Percentiles rank a stretch among this genome's conserved stretches.
These are phyloP conservation scores for Phytoseiulus persimilis DNA, from an alignment of 2,888 invertebrate species.

Conservation along the genomic window DNA sequence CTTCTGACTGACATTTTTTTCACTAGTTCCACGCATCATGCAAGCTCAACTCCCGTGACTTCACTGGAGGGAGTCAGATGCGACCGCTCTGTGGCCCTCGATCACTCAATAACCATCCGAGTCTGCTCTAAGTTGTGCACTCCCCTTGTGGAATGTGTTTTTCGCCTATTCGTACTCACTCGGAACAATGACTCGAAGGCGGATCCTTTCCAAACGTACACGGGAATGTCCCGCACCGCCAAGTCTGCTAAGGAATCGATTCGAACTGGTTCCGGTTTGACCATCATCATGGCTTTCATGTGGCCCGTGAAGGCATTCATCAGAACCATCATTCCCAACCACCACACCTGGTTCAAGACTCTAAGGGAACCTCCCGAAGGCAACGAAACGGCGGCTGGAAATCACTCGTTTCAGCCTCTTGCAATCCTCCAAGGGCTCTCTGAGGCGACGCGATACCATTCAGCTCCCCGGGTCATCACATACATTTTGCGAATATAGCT, in stretches of 20 bases:
- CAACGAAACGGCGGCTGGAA: not conserved
- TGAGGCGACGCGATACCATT: too few relatives aligned
- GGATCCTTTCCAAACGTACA: slow-evolving; percentile 6
- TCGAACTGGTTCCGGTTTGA: slow-evolving; percentile 6
- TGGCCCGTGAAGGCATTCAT: slow-evolving; percentile 14
- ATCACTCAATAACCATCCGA: too few relatives aligned
- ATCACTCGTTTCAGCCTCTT: not conserved
- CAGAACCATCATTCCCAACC: slow-evolving; percentile 25
- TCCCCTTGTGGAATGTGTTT: too few relatives aligned
- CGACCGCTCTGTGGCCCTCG: too few relatives aligned
- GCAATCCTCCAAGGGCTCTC: too few relatives aligned
- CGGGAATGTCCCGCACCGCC: not conserved
- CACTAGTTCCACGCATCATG: too few relatives aligned
- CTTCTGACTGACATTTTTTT: too few relatives aligned
- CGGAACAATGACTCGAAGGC: not conserved
- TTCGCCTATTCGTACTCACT: too few relatives aligned
- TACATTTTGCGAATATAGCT: slow-evolving; percentile 21
- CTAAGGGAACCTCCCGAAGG: slow-evolving; percentile 7
- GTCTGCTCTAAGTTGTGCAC: too few relatives aligned
- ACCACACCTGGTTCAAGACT: not conserved
- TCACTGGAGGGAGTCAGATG: too few relatives aligned
- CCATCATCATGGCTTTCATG: slow-evolving; percentile 33
- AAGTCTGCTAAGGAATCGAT: not conserved
- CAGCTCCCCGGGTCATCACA: too few relatives aligned
- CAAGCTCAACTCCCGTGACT: too few relatives aligned